Evolutionary conservation across 2,888 invertebrate species (phyloP).

Genomic region (Acleris cristana): DNA sequence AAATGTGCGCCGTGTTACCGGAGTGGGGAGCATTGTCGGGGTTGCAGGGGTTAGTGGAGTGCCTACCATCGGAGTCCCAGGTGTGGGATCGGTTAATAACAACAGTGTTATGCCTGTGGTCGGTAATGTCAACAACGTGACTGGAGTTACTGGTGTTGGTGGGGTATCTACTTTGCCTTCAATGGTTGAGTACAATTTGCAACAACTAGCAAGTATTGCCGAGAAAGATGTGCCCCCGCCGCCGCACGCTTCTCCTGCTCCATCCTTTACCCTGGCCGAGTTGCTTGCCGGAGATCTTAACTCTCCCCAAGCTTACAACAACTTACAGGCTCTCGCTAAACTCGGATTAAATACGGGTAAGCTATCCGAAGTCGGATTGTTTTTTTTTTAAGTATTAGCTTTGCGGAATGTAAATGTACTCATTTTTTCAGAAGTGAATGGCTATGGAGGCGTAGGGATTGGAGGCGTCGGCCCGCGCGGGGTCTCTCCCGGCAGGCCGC

Average conservation of each 20-base stretch:
- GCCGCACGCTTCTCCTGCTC: constrained; percentile 83
- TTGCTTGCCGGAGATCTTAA: constrained; percentile 88
- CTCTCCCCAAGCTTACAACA: constrained; percentile 91
- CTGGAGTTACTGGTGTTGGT: constrained; percentile 60
- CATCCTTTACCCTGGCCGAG: constrained; percentile 90
- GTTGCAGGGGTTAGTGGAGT: constrained; percentile 54
- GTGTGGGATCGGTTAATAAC: constrained; percentile 57
- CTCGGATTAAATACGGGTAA: constrained; percentile 89
- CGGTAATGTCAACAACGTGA: constrained; percentile 63
- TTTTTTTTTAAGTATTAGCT: background rate
- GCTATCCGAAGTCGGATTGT: constrained; percentile 42
- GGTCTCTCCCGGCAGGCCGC: constrained; percentile 76
- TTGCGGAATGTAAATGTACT: constrained; percentile 30
- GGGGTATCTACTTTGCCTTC: constrained; percentile 81
- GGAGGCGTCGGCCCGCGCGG: constrained; percentile 79
- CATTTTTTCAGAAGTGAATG: constrained; percentile 72
- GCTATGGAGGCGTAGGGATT: constrained; percentile 76
- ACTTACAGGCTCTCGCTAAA: constrained; percentile 95
- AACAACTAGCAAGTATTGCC: constrained; percentile 92
- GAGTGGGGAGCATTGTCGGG: constrained; percentile 63
- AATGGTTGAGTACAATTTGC: constrained; percentile 94
- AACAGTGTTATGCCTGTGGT: constrained; percentile 65
- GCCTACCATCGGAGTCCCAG: constrained; percentile 51
- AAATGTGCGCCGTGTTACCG: constrained; percentile 77
- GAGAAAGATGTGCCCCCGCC: constrained; percentile 86